Evolutionary conservation across 2,113 vertebrate species (phyloP).

Genomic region (Pristiophorus japonicus): DNA sequence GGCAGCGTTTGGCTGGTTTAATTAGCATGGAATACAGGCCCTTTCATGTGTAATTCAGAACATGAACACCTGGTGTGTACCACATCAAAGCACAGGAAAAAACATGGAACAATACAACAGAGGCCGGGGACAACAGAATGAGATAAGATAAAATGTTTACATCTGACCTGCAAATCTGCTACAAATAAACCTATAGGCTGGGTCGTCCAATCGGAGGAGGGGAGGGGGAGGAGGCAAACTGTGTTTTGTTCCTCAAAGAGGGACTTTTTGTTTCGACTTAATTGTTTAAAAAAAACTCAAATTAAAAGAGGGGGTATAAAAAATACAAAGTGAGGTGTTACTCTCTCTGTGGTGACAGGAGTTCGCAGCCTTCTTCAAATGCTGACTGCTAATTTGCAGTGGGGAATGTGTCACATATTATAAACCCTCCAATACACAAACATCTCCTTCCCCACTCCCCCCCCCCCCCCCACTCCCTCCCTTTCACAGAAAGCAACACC

Average conservation of each 20-base stretch:
- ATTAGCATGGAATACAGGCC: slow-evolving; percentile 68
- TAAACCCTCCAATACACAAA: slow-evolving; percentile 63
- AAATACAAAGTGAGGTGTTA: slow-evolving; percentile 47
- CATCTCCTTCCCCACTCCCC: slow-evolving; percentile 62
- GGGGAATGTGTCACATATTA: slow-evolving; percentile 70
- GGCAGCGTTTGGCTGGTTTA: slow-evolving; percentile 70
- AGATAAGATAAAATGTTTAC: slow-evolving; percentile 55
- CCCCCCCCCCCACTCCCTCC: slow-evolving; percentile 59
- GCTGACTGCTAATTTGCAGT: slow-evolving; percentile 62
- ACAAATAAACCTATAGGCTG: not conserved
- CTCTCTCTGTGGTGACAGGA: slow-evolving; percentile 49
- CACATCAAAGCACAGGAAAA: slow-evolving; percentile 64
- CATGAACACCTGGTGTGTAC: slow-evolving; percentile 70
- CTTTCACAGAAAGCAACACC: slow-evolving; percentile 68
- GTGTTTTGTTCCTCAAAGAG: not conserved
- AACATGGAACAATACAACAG: slow-evolving; percentile 62
- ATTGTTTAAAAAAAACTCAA: slow-evolving; percentile 66
- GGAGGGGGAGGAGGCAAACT: too few species aligned
- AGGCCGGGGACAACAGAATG: slow-evolving; percentile 59
- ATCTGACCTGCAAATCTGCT: slow-evolving; percentile 1
- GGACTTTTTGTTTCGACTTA: slow-evolving; percentile 42
- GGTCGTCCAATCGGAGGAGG: not conserved
- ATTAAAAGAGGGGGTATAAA: slow-evolving; percentile 57
- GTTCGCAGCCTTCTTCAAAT: slow-evolving; percentile 50
- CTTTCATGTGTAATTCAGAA: slow-evolving; percentile 80